Evolutionary conservation across 2,797 vertebrate species (phyloP).

Genomic region (Squalus acanthias): DNA sequence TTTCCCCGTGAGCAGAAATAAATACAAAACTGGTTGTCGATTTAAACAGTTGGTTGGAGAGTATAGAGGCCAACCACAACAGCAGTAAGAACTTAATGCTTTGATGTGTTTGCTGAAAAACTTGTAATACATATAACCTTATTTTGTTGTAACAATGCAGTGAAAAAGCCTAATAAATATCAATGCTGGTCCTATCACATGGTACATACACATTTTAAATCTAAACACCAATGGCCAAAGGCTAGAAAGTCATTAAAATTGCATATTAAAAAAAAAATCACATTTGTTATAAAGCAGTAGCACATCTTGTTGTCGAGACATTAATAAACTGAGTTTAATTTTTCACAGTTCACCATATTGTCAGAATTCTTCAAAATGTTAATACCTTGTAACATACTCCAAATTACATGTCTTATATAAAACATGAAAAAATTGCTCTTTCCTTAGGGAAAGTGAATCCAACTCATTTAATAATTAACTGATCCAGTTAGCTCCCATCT

Average conservation of each 20-base stretch:
- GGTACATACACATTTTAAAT: background rate
- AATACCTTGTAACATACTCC: background rate
- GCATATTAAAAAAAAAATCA: background rate
- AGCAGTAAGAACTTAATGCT: background rate
- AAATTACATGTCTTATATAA: background rate
- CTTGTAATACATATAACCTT: background rate
- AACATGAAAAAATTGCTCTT: background rate
- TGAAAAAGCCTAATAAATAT: slow-evolving; percentile 21
- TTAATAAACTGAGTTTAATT: background rate
- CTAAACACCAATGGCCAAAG: background rate
- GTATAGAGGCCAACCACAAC: background rate
- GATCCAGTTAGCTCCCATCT: background rate
- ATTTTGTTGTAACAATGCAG: background rate
- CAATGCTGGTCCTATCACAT: background rate
- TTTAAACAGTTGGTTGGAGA: background rate
- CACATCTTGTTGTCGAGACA: background rate
- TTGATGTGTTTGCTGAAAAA: background rate
- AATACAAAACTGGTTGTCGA: background rate
- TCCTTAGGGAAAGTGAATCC: background rate
- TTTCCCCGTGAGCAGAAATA: background rate
- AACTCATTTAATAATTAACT: background rate
- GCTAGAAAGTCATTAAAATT: background rate
- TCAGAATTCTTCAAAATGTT: background rate
- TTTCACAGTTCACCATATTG: background rate
- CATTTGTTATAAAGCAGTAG: background rate